Conservation (phyloP, 2,113 vertebrate genomes). For the Epinephelus moara region DNA sequence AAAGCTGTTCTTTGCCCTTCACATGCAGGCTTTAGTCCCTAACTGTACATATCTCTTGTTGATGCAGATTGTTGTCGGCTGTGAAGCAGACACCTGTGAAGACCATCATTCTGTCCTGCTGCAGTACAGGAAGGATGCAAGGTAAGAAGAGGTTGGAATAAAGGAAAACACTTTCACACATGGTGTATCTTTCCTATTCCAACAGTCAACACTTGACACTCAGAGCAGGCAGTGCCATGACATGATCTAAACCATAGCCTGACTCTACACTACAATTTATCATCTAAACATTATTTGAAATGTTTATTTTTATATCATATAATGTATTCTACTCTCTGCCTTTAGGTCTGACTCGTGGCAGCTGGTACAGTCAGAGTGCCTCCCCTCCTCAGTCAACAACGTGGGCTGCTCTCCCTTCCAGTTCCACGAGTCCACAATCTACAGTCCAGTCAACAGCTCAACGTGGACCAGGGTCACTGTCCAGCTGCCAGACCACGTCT, state of each 20-base stretch:
- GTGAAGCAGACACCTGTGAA: constrained; percentile 95
- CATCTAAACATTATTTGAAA: neutral
- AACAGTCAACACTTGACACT: neutral
- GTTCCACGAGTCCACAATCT: constrained; percentile 98
- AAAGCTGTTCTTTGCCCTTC: neutral
- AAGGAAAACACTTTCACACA: neutral
- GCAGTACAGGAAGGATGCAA: constrained; percentile 97
- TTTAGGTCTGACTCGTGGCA: constrained; percentile 95
- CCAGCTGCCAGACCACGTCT: constrained; percentile 96
- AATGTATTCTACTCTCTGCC: constrained; percentile 9
- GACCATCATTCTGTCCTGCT: constrained; percentile 96
- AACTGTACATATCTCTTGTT: neutral
- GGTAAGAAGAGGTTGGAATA: constrained; percentile 80
- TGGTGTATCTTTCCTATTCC: neutral
- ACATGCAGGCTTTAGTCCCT: neutral
- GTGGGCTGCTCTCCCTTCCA: constrained; percentile 98
- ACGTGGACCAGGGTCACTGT: constrained; percentile 95
- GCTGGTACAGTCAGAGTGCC: constrained; percentile 95
- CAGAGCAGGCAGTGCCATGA: neutral
- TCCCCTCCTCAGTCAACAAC: constrained; percentile 95
- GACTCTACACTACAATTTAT: neutral
- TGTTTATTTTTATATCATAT: neutral
- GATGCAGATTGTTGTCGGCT: constrained; percentile 96
- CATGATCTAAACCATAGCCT: neutral
- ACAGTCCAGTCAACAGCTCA: constrained; percentile 96